Base-by-base conservation (phyloP, 1,140 invertebrate genomes). In the Brachionus paranguensis region DNA sequence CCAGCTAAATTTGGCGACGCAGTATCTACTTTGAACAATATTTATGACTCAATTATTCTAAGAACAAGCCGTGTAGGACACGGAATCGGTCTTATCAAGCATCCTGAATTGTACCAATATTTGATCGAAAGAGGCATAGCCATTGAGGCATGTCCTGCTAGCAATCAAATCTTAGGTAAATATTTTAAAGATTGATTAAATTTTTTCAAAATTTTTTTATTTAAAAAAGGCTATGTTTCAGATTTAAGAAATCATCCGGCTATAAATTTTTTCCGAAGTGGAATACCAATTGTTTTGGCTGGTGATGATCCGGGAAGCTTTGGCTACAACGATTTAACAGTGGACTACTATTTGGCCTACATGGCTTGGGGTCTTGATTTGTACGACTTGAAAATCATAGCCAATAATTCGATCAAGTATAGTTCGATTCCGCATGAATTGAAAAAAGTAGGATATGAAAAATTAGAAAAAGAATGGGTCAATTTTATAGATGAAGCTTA, bases 341-440 rank as follows among this genome's bases (percentile, higher is more conserved):
- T 86, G n/a, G 86, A 87, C 47, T 87, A 85, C 85, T 87, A 87
- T 68, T 72, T 85, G 29, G 86, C 85, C 14, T 86, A 85, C 24
- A 86, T 86, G 86, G 84, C 76, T 14, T 87, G 86, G 86, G 85
- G 86, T 37, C 55, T 87, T 2, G 60, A 84, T 79, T 84, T 87
- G 17, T 83, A 81, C 10, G 86, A 87, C 53, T 50, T 87, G 20
- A 84, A 84, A 84, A 68, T 84, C 20, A 50, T 87, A 24, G 86
- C 86, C 0, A 72, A 33, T 0, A 87, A 86, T 64, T 86, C 86
- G 41, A 81, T 87, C 3, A 7, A 33, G 5, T 86, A 86, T 43
- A 86, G 85, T 78, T 65, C 85, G n/a, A 84, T 87, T 53, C 64
- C 83, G 17, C 12, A 81, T n/a, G 17, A 37, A 12, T 84, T 86